phyloP scores from a whole-genome alignment of 1,140 invertebrate species.

The Musca domestica region DNA sequence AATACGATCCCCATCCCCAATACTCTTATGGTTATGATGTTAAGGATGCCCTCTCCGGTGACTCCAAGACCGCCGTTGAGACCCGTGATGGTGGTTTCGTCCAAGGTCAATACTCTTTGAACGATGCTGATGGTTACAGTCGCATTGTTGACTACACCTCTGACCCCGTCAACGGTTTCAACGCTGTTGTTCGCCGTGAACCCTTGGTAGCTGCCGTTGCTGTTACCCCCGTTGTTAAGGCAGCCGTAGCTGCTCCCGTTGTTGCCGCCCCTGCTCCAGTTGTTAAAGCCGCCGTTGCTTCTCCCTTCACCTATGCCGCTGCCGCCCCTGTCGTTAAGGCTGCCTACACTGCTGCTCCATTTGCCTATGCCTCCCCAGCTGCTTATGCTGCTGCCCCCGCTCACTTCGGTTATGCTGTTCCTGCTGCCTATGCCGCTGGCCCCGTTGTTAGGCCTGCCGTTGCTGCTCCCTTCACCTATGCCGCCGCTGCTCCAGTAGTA shows the following conservation, averaged over 20 bases:
- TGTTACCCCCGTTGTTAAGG: slow-evolving; percentile 39
- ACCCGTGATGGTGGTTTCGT: slow-evolving; percentile 54
- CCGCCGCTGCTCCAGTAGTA: slow-evolving; percentile 39
- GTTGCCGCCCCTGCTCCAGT: slow-evolving; percentile 39
- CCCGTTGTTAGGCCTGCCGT: too few species aligned
- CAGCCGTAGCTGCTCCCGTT: slow-evolving; percentile 36
- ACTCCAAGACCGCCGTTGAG: slow-evolving; percentile 53
- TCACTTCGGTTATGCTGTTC: too few species aligned
- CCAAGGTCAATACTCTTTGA: slow-evolving; percentile 53
- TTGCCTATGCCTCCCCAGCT: neutral
- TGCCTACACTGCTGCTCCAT: neutral
- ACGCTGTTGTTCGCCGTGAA: slow-evolving; percentile 53
- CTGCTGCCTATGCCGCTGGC: too few species aligned
- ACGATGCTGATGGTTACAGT: slow-evolving; percentile 54
- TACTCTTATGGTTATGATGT: slow-evolving; percentile 70
- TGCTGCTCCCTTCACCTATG: too few species aligned
- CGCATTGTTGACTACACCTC: slow-evolving; percentile 54
- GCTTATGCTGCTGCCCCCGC: slow-evolving; percentile 19
- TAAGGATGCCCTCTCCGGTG: slow-evolving; percentile 61
- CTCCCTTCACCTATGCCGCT: slow-evolving; percentile 21
- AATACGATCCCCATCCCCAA: slow-evolving; percentile 62
- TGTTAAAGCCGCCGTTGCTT: slow-evolving; percentile 42
- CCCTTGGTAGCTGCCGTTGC: slow-evolving; percentile 41
- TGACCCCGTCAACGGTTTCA: slow-evolving; percentile 55
- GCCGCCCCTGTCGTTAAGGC: slow-evolving; percentile 2